Percentiles rank a stretch among this genome's conserved stretches.
Conservation (phyloP, 2,888 invertebrate genomes). For the Notodromas monacha region DNA sequence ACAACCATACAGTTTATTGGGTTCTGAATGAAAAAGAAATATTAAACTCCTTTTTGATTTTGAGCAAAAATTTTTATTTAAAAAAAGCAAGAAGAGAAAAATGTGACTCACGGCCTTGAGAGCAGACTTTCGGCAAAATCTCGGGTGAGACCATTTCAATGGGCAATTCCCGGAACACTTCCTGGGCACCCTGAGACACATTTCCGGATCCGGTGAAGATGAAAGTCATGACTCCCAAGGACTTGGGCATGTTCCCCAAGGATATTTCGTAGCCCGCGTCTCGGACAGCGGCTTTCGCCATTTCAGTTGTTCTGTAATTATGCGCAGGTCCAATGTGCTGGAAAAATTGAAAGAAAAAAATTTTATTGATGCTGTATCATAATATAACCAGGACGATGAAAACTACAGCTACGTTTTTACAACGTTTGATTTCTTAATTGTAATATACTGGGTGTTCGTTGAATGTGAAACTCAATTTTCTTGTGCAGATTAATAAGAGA, state of each 20-base stretch:
- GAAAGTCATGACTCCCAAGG: constrained; percentile 82
- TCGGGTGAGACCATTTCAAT: constrained; percentile 89
- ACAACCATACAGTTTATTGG: constrained; percentile 80
- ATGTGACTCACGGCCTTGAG: constrained; percentile 50
- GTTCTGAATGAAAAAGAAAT: constrained; percentile 25
- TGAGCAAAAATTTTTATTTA: constrained; percentile 7
- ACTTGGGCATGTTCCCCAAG: constrained; percentile 78
- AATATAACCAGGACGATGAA: too few relatives aligned
- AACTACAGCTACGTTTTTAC: too few relatives aligned
- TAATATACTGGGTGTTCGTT: too few relatives aligned
- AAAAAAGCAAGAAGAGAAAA: constrained; percentile 5
- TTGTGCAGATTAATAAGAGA: too few relatives aligned
- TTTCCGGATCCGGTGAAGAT: constrained; percentile 95
- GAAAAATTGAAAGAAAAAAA: constrained; percentile 11
- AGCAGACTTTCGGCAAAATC: constrained; percentile 70
- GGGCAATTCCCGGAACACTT: constrained; percentile 67
- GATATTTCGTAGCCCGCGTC: constrained; percentile 98
- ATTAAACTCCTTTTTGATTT: constrained; percentile 6
- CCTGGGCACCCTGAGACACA: constrained; percentile 45
- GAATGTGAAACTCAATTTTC: too few relatives aligned
- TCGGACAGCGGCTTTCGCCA: constrained; percentile 83
- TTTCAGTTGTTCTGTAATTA: constrained; percentile 86
- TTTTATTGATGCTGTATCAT: too few relatives aligned
- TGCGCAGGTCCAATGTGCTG: constrained; percentile 90
- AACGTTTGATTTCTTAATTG: too few relatives aligned